Percentiles rank a stretch among this genome's conserved stretches.
phyloP scores from a whole-genome alignment of 2,888 invertebrate species.

The Galerucella calmariensis region DNA sequence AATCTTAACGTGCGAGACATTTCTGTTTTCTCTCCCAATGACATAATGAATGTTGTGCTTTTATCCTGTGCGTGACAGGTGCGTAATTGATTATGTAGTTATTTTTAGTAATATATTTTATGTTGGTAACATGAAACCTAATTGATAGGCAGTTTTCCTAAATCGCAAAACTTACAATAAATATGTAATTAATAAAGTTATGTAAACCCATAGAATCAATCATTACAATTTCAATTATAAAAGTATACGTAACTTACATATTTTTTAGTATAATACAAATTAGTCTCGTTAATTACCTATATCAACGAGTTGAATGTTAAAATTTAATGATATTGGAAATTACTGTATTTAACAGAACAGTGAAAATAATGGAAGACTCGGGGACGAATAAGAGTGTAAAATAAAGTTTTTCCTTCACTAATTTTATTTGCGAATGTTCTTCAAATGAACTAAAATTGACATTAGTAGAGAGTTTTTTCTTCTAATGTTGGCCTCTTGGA shows the following conservation, averaged over 20 bases:
- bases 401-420: not conserved
- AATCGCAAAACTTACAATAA: not conserved
- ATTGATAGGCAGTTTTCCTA: slow-evolving; percentile 6
- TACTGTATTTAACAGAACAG: too few species aligned
- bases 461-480: not conserved
- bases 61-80: slow-evolving; percentile 25
- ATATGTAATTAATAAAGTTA: too few species aligned
- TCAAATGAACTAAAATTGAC: not conserved
- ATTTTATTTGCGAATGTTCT: not conserved
- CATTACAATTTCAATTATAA: too few species aligned
- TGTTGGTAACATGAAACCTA: slow-evolving; percentile 18
- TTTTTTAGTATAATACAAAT: too few species aligned
- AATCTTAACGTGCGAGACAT: slow-evolving; percentile 80
- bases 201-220: too few species aligned
- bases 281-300: too few species aligned
- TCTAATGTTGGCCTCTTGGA: slow-evolving; percentile 15
- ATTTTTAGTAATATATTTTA: not conserved
- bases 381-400: not conserved
- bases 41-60: slow-evolving; percentile 45
- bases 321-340: too few species aligned
- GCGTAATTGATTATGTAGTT: slow-evolving; percentile 32
- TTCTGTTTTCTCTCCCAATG: slow-evolving; percentile 43
- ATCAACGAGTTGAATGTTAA: too few species aligned
- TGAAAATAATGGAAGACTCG: too few species aligned
- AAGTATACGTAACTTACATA: too few species aligned